phyloP scores from a whole-genome alignment of 2,888 invertebrate genomes.

The Melanargia galathea region DNA sequence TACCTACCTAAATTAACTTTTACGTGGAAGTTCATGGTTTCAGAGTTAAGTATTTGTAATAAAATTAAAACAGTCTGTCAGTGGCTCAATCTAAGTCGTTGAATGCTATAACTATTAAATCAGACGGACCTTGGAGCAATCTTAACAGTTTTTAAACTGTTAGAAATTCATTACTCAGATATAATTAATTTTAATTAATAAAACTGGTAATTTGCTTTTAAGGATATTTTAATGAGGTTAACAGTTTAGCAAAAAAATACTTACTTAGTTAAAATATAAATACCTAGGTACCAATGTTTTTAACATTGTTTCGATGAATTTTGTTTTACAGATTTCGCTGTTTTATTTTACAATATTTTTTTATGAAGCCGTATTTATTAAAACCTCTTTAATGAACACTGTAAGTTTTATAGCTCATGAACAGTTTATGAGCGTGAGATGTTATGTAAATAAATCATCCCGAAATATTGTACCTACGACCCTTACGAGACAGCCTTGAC shows the following conservation, averaged over 20 bases:
- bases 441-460: slow-evolving; percentile 15
- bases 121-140: slow-evolving; percentile 3
- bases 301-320: neutral
- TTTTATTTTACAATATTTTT: no score
- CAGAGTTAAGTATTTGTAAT: slow-evolving; percentile 6
- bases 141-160: neutral
- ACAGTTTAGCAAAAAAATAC: neutral
- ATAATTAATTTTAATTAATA: slow-evolving; percentile 23
- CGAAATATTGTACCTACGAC: slow-evolving; percentile 43
- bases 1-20: neutral
- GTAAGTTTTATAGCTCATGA: neutral
- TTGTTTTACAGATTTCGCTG: neutral
- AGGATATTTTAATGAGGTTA: slow-evolving; percentile 15
- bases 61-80: slow-evolving; percentile 1
- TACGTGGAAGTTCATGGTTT: neutral
- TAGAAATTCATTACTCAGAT: neutral
- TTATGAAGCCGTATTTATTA: neutral
- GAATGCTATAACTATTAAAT: neutral
- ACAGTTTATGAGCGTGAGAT: slow-evolving; percentile 7
- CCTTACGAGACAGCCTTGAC: slow-evolving; percentile 67
- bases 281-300: neutral
- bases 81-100: slow-evolving; percentile 1
- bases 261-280: neutral
- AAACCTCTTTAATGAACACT: neutral
- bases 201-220: neutral